Base-by-base conservation (phyloP, 1,140 invertebrate genomes). In the Calosoma granatense region DNA sequence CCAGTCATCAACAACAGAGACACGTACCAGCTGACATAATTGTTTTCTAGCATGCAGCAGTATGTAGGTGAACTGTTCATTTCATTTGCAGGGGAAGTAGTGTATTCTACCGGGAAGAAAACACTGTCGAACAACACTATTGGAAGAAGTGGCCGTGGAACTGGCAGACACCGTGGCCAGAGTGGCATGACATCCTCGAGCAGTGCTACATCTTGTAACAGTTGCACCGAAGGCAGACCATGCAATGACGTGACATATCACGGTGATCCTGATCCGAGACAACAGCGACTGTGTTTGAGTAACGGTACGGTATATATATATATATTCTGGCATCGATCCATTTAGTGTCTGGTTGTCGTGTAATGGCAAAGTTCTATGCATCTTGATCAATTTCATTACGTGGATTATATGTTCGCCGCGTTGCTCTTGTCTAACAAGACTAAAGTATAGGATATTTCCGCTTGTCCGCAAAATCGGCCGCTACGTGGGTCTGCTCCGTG, bases 111-210 rank as follows among this genome's bases (percentile, higher is more conserved):
- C 51, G 58, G 70, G 43, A 76, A 76, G 64, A 77, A 76, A 64
- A 59, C 66, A 21, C 54, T 64, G 36, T 61, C 64, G 22, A 72
- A 70, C 59, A 69, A 60, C 58, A 65, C 65, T 22, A 41, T 70
- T 36, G 61, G 64, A n/a, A 2, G 53, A 26, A 19, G 53, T 2
- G 53, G 53, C 12, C 60, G 69, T 20, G 66, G 67, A 36, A 55
- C 67, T 30, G 55, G 59, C 12, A 58, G 65, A 39, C 65, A 75
- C 61, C 70, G 74, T 2, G 51, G 70, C 41, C 36, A 22, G 12
- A 72, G 74, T 53, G 74, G 75, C 41, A 76, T 78, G 74, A 78
- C 76, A n/a, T 76, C 73, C 47, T 76, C 74, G 23, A 75, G 75
- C 60, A 77, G 75, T 61, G 75, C 72, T n/a, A 70, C 72, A 51